Base-by-base conservation (phyloP, 92 coral and sea anemone genomes). In the Virgularia gustaviana region DNA sequence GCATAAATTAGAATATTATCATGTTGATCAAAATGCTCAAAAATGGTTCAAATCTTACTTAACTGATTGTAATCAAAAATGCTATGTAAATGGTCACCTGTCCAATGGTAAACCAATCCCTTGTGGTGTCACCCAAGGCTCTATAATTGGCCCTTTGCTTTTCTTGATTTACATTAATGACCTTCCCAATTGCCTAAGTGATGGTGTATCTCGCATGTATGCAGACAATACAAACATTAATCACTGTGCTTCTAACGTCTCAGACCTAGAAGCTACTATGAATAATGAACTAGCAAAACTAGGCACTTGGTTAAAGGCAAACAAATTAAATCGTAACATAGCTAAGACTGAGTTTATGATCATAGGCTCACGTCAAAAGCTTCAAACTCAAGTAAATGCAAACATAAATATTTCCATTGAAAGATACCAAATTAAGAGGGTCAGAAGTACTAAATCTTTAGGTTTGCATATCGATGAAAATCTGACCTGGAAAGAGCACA, bases 311-410 rank as follows among this genome's bases (percentile, higher is more conserved):
- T 71, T 60, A 23, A 61, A 35, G 19, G 72, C 42, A 15, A 72
- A 72, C 42, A 62, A 57, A 41, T 18, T 58, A 19, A 76, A 62
- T 47, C 36, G 62, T 28, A 76, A 59, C 23, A 16, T 76, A 12
- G 60, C 72, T 41, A 61, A 61, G 32, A 42, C 72, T 36, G 79
- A 60, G 34, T 36, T 61, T 34, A 44, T 79, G 84, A 29, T 80
- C 18, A 73, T 74, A 35, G 80, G 80, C 20, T 73, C 85, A 7
- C 75, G 76, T 22, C 77, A 81, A 76, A 75, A 73, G 3, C 57
- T 81, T 58, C 34, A 70, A 24, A 65, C 72, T 22, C 52, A 18
- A 19, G 6, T 11, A 13, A 27, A 63, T 18, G 15, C 63, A 8
- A 51, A 44, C 11, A 53, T 74, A 29, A 49, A 52, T 35, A 51